A percentile compares a stretch with the other conserved stretches of the same genome.
Conservation (phyloP, 2,797 vertebrate genomes). For the Schizopygopsis pylzovi region DNA sequence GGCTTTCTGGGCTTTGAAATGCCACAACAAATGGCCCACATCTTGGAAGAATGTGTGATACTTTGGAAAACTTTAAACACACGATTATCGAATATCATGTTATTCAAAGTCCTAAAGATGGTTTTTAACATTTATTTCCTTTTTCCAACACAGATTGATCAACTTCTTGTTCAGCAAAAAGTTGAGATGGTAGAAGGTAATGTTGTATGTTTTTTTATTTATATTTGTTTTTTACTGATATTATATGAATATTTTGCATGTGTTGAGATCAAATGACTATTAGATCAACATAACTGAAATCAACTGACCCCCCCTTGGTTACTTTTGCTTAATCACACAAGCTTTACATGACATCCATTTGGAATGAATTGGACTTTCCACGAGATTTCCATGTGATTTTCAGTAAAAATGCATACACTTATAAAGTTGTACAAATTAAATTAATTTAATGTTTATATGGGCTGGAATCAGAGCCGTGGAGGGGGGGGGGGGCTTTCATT, state of each 20-base stretch:
- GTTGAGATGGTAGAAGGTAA: constrained; percentile 79
- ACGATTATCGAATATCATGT: background rate
- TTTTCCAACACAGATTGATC: constrained; percentile 75
- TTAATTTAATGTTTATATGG: too few species aligned
- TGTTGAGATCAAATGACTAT: too few species aligned
- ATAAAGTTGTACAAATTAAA: too few species aligned
- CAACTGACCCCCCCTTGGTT: background rate
- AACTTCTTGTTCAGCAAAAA: constrained; percentile 81
- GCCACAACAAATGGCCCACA: background rate
- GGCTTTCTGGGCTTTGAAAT: background rate
- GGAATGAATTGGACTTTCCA: too few species aligned
- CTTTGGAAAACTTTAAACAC: background rate
- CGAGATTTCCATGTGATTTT: too few species aligned
- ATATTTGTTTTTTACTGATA: background rate
- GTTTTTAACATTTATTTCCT: background rate
- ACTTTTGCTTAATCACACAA: too few species aligned
- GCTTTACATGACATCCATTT: too few species aligned
- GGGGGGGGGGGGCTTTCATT: too few species aligned
- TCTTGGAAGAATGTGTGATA: background rate
- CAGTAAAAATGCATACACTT: too few species aligned
- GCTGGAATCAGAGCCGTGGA: too few species aligned
- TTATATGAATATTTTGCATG: background rate
- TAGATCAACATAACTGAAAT: background rate
- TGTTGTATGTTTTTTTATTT: background rate
- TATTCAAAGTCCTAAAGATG: background rate